phyloP scores from a whole-genome alignment of 2,797 vertebrate genomes.

The Pipistrellus nathusii region DNA sequence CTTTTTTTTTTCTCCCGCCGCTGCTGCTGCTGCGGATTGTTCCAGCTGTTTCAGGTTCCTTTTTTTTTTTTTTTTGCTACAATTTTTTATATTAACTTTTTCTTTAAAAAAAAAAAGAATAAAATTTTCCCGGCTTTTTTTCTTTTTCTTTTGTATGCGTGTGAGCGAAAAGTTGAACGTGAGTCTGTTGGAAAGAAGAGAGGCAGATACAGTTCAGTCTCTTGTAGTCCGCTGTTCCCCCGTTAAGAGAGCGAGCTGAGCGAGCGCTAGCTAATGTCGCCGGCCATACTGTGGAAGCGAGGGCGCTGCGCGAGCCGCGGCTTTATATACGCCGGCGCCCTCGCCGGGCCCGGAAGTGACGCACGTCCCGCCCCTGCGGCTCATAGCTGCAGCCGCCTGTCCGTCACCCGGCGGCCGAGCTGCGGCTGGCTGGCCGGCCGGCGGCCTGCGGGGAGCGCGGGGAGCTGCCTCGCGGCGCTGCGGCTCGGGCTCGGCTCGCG shows the following conservation, averaged over 20 bases:
- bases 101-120: slow-evolving; percentile 74
- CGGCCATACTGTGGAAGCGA: slow-evolving; percentile 99
- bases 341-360: slow-evolving; percentile 63
- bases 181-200: slow-evolving; percentile 84
- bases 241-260: slow-evolving; percentile 96
- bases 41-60: slow-evolving; percentile 84
- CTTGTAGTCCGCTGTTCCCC: slow-evolving; percentile 96
- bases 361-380: slow-evolving; percentile 29
- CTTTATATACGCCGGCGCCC: slow-evolving; percentile 88
- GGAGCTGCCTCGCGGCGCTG: neutral
- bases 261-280: slow-evolving; percentile 99
- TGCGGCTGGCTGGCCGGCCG: slow-evolving; percentile 35
- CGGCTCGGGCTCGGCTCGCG: neutral
- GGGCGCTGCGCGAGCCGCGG: slow-evolving; percentile 65
- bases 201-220: slow-evolving; percentile 93
- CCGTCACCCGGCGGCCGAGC: slow-evolving; percentile 49
- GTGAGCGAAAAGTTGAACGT: slow-evolving; percentile 83
- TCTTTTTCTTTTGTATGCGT: neutral
- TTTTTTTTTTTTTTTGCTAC: slow-evolving; percentile 77
- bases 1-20: slow-evolving; percentile 82
- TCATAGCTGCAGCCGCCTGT: slow-evolving; percentile 58
- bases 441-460: neutral
- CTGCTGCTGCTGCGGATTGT: slow-evolving; percentile 75
- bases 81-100: slow-evolving; percentile 85
- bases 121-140: slow-evolving; percentile 80